These are phyloP conservation scores for Bombus confusus DNA, from an alignment of 1,140 invertebrate genomes.

Conservation along the genomic window DNA sequence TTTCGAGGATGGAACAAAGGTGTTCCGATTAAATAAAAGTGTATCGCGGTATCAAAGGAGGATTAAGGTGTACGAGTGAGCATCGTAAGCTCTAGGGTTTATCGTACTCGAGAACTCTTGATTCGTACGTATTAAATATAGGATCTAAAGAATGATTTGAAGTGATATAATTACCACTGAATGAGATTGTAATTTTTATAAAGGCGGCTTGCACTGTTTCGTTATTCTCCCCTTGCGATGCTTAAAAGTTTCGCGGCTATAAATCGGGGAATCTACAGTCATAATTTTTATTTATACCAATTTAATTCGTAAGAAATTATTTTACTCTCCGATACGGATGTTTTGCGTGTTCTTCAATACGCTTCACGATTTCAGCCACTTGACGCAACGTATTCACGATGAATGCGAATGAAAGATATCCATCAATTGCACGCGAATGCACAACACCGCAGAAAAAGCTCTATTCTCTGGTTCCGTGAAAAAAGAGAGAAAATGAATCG, in stretches of 20 bases:
- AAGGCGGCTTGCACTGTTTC: background rate
- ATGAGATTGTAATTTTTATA: background rate
- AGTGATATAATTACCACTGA: background rate
- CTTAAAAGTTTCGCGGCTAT: too few relatives aligned
- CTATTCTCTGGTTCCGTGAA: background rate
- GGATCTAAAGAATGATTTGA: background rate
- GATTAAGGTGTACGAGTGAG: background rate
- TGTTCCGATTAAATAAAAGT: background rate
- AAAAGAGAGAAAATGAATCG: background rate
- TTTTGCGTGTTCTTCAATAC: background rate
- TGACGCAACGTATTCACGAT: background rate
- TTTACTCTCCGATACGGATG: background rate
- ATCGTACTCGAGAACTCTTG: background rate
- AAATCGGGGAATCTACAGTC: too few relatives aligned
- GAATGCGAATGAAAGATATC: background rate
- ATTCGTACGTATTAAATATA: background rate
- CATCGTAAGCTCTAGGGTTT: background rate
- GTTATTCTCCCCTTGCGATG: too few relatives aligned
- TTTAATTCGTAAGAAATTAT: too few relatives aligned
- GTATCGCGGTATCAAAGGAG: background rate
- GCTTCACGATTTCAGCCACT: background rate
- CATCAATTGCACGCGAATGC: background rate
- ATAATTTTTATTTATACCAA: too few relatives aligned
- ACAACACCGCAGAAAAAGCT: background rate
- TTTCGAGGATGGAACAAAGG: background rate